Evolutionary conservation across 1,140 invertebrate genomes (phyloP), one percentile per base, ranked within the genome.

Genomic region (Bombus fervidus): DNA sequence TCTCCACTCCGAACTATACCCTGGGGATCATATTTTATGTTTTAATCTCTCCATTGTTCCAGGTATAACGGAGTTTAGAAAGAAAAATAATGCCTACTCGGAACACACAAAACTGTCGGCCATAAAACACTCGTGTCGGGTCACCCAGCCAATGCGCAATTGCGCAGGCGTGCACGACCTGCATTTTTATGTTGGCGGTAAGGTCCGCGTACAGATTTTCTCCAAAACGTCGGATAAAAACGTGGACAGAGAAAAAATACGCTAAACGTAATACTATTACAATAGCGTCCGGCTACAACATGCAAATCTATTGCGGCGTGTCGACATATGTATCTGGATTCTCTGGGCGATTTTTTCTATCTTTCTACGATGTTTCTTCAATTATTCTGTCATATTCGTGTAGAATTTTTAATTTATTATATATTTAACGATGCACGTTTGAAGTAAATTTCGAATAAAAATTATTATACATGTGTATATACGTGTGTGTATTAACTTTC

Each of bases 1-100:
- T 62, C 83, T 66, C 73, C 74, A 74, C 85, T 83, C 83, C 81
- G 81, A 85, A 83, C 88, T 90, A 88, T 88, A 83, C 89, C 88
- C 89, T 72, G 79, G 93, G 91, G 92, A 93, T 94, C 93, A 94
- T 95, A 95, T 94, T 95, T 95, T 94, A 95, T 91, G 93, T 95
- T 95, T 94, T 94, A 95, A 95, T 95, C 94, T 95, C 94, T 94
- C 94, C 94, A 95, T 95, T 95, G 94, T 95, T 95, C 93, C 93
- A 92, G 92, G 94, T 93, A 95, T 95, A 94, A 94, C 94, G 94
- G 94, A 93, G 93, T 94, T 94, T 93, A 93, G 91, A 93, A 93
- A 93, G 92, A 94, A 95, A 94, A 95, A 94, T 94, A 94, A 95
- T 94, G 93, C 93, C 93, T 94, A 94, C 93, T 91, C 93, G 93